Conservation (phyloP, 2,888 invertebrate genomes). For the Volucella inflata region DNA sequence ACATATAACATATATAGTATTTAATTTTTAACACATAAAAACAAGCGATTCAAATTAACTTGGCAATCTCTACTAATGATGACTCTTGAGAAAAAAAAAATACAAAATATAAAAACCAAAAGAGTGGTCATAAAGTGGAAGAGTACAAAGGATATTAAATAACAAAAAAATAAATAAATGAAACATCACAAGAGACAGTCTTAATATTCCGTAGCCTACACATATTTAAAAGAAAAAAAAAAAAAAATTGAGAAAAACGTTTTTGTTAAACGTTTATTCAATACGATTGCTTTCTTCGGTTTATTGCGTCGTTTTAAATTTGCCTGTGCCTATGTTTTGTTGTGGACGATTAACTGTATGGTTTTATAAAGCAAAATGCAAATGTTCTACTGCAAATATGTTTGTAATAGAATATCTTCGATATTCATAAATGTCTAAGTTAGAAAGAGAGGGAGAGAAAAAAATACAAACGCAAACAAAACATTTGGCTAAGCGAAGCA, state of each 20-base stretch:
- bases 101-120: slow-evolving; percentile 38
- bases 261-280: slow-evolving; percentile 40
- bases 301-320: slow-evolving; percentile 58
- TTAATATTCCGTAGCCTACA: slow-evolving; percentile 25
- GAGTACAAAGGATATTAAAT: too few relatives aligned
- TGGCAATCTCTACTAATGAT: slow-evolving; percentile 48
- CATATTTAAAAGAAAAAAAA: slow-evolving; percentile 43
- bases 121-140: slow-evolving; percentile 16
- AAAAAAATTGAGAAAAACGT: slow-evolving; percentile 6
- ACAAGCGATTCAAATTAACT: slow-evolving; percentile 32
- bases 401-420: neutral
- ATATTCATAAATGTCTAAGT: slow-evolving; percentile 38
- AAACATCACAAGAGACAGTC: slow-evolving; percentile 20
- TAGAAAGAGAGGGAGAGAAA: slow-evolving; percentile 18
- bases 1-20: slow-evolving; percentile 17
- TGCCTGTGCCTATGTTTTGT: slow-evolving; percentile 73
- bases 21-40: slow-evolving; percentile 24
- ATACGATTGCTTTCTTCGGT: slow-evolving; percentile 46
- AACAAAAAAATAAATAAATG: neutral
- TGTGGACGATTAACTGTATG: slow-evolving; percentile 49
- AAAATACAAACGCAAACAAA: slow-evolving; percentile 72
- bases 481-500: slow-evolving; percentile 72
- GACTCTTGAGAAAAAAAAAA: slow-evolving; percentile 46
- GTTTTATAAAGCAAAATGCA: slow-evolving; percentile 54
- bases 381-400: slow-evolving; percentile 42